A percentile compares a stretch with the other conserved stretches of the same genome.
Conservation (phyloP, 2,113 vertebrate genomes). For the Eurystomus gularis region DNA sequence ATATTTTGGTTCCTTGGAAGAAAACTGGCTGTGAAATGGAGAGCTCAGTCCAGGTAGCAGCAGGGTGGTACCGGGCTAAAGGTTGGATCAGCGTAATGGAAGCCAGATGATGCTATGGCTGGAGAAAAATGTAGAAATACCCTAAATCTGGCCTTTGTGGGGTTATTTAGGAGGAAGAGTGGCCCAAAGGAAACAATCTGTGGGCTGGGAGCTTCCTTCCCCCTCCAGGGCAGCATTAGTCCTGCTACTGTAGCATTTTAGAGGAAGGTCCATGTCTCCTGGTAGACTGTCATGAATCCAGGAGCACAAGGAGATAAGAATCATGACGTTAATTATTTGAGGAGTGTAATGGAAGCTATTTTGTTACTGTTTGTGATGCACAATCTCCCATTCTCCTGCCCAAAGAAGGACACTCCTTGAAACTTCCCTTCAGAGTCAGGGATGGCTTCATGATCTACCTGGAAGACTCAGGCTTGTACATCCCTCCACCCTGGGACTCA, state of each 20-base stretch:
- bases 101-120: not conserved
- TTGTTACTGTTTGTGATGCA: not conserved
- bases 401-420: not conserved
- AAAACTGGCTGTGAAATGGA: not conserved
- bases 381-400: not conserved
- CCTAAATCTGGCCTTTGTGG: not conserved
- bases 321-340: fast-evolving
- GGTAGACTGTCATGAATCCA: fast-evolving
- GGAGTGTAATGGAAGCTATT: not conserved
- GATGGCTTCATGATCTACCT: not conserved
- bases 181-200: not conserved
- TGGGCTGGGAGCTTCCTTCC: not conserved
- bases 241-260: not conserved
- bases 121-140: not conserved
- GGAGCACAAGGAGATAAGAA: not conserved
- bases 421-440: not conserved
- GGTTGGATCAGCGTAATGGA: not conserved
- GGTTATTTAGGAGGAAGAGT: fast-evolving
- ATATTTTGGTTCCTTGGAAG: not conserved
- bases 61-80: not conserved
- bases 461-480: not conserved
- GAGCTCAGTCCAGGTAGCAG: not conserved
- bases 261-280: not conserved
- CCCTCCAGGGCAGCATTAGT: not conserved
- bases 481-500: not conserved